These are phyloP conservation scores for Cantharis flavilabris DNA, from an alignment of 2,888 invertebrate species.

Conservation along the genomic window DNA sequence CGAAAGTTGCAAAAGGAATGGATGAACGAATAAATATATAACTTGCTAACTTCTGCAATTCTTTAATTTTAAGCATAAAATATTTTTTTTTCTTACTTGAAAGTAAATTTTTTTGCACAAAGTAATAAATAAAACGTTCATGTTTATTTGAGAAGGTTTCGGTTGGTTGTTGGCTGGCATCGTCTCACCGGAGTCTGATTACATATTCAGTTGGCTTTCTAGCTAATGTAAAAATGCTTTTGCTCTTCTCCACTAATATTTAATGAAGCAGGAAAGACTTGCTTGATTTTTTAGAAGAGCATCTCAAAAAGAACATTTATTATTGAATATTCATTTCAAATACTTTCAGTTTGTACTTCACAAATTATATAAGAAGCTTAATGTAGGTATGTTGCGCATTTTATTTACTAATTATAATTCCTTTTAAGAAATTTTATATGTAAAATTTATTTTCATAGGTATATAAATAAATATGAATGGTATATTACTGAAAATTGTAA, in stretches of 20 bases:
- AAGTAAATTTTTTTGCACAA: not conserved
- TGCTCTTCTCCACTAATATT: conserved; percentile 37
- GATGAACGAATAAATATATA: not conserved
- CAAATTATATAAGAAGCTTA: conserved; percentile 16
- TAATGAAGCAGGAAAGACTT: conserved; percentile 31
- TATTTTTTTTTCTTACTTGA: not conserved
- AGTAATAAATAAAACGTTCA: conserved; percentile 17
- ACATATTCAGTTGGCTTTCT: conserved; percentile 37
- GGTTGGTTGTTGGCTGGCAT: conserved; percentile 30
- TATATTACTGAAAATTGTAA: not conserved
- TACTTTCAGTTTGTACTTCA: conserved; percentile 24
- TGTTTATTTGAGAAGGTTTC: conserved; percentile 29
- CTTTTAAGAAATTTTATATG: not conserved
- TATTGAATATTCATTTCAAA: conserved; percentile 35
- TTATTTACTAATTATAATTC: not conserved
- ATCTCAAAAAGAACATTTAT: conserved; percentile 32
- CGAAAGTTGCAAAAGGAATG: not conserved
- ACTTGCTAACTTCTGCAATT: not conserved
- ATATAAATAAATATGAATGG: not conserved
- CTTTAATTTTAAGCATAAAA: not conserved
- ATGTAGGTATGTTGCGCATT: not conserved
- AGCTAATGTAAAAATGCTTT: conserved; percentile 40
- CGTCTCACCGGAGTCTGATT: conserved; percentile 32
- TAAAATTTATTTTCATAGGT: not conserved
- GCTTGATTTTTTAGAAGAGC: conserved; percentile 30